These are phyloP conservation scores for Ochlodes sylvanus DNA, from an alignment of 2,888 invertebrate genomes.

Conservation along the genomic window DNA sequence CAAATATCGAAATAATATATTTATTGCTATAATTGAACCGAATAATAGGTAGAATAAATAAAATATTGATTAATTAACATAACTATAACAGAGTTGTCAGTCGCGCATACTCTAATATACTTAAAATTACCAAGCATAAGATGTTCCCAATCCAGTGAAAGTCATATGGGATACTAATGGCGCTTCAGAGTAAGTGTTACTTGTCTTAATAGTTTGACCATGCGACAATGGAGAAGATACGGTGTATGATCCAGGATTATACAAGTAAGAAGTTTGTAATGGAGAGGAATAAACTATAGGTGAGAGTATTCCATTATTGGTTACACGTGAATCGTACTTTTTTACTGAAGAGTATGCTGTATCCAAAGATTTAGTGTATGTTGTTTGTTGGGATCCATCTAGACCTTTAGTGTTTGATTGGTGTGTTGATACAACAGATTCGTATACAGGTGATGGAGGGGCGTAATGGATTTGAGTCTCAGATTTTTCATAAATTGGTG, in stretches of 20 bases:
- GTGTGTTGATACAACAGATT: constrained; percentile 47
- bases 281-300: constrained; percentile 47
- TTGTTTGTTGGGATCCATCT: constrained; percentile 46
- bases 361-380: constrained; percentile 46
- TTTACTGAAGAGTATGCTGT: constrained; percentile 46
- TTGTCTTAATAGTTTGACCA: constrained; percentile 47
- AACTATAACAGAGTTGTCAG: constrained; percentile 50
- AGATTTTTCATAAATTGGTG: constrained; percentile 39
- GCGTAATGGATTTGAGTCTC: constrained; percentile 2
- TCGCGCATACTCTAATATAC: constrained; percentile 52
- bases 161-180: constrained; percentile 57
- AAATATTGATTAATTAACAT: background rate
- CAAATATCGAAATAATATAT: background rate
- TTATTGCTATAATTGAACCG: constrained; percentile 33
- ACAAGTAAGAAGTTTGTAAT: constrained; percentile 42
- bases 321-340: constrained; percentile 46
- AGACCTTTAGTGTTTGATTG: constrained; percentile 46
- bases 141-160: constrained; percentile 54
- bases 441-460: constrained; percentile 49
- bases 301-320: constrained; percentile 39
- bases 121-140: constrained; percentile 59
- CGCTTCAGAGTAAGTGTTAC: constrained; percentile 53
- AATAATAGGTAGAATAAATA: constrained; percentile 47
- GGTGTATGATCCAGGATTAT: constrained; percentile 39
- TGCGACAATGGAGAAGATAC: constrained; percentile 39